These are phyloP conservation scores for Heterochromis multidens DNA, from an alignment of 2,113 vertebrate species.

Conservation along the genomic window DNA sequence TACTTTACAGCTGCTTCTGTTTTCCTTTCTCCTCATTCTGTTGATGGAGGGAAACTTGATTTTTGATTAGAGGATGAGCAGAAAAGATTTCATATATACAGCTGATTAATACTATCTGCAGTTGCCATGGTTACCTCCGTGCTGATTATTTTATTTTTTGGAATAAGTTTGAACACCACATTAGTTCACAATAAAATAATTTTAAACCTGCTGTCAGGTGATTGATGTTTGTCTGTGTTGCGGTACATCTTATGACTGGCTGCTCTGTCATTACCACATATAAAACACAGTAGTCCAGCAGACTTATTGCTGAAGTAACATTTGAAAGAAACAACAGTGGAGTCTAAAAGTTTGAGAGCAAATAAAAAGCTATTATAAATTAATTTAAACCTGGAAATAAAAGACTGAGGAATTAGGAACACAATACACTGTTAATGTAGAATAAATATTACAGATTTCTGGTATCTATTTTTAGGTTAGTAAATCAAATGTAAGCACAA, in stretches of 20 bases:
- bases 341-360: neutral
- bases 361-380: neutral
- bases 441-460: neutral
- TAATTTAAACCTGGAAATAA: rapidly evolving
- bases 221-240: neutral
- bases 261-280: neutral
- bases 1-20: neutral
- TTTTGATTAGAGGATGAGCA: neutral
- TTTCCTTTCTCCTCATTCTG: neutral
- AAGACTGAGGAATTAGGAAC: neutral
- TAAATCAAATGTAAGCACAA: neutral
- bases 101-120: neutral
- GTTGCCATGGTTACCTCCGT: conserved; percentile 33
- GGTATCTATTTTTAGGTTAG: neutral
- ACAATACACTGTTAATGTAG: neutral
- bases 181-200: neutral
- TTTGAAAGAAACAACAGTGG: neutral
- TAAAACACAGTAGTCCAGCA: neutral
- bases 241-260: neutral
- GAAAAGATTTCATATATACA: neutral
- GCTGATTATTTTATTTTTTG: neutral
- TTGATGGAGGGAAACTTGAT: neutral
- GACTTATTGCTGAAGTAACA: neutral
- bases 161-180: neutral
- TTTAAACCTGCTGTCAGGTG: neutral